Percentiles rank a stretch among this genome's conserved stretches.
These are phyloP conservation scores for Aphidoletes aphidimyza DNA, from an alignment of 2,888 invertebrate species.

Conservation along the genomic window DNA sequence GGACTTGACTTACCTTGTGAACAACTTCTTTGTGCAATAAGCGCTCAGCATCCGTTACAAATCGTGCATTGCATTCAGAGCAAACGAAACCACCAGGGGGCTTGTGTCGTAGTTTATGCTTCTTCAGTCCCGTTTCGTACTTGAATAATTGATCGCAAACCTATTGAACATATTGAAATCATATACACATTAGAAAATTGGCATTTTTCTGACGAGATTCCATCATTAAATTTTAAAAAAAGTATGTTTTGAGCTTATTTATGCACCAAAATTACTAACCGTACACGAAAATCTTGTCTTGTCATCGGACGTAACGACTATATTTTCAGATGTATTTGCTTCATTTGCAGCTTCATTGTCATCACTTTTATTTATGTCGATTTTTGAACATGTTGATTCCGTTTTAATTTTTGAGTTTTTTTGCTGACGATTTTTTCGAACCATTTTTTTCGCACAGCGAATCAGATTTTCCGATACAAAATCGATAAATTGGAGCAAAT, in stretches of 20 bases:
- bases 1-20: constrained; percentile 60
- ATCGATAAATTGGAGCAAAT: constrained; percentile 17
- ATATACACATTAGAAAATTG: too few relatives aligned
- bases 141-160: constrained; percentile 56
- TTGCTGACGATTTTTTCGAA: background rate
- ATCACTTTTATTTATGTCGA: background rate
- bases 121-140: constrained; percentile 63
- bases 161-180: background rate
- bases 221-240: too few relatives aligned
- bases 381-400: background rate
- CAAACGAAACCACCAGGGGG: constrained; percentile 66
- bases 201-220: too few relatives aligned
- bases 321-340: background rate
- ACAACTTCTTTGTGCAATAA: constrained; percentile 62
- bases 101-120: constrained; percentile 65
- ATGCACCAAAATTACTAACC: background rate
- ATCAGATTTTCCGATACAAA: background rate
- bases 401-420: background rate
- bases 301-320: background rate
- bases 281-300: background rate
- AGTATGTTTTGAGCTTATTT: too few relatives aligned
- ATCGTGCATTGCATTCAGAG: constrained; percentile 63
- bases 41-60: constrained; percentile 62
- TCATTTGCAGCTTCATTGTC: background rate
- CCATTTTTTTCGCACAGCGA: background rate